Conservation (phyloP, 2,797 vertebrate genomes). For the Capromys pilorides region DNA sequence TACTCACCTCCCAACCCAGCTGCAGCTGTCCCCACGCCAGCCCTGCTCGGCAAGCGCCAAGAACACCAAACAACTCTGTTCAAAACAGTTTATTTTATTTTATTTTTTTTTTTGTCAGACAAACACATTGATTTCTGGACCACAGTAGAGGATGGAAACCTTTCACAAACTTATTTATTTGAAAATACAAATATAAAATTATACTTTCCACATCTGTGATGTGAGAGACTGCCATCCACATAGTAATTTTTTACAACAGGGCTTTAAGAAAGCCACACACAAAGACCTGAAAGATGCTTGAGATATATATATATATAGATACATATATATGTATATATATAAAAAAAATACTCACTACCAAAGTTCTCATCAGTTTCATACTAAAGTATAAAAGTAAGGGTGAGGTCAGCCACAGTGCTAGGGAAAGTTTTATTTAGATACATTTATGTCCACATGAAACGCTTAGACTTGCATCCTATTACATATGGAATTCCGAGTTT, state of each 20-base stretch:
- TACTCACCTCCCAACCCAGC: neutral
- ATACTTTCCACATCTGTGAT: conserved; percentile 99
- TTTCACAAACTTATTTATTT: conserved; percentile 99
- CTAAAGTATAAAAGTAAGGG: conserved; percentile 92
- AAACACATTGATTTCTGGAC: conserved; percentile 99
- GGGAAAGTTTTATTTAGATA: conserved; percentile 87
- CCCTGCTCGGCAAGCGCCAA: conserved; percentile 52
- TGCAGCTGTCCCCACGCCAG: neutral
- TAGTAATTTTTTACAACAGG: conserved; percentile 96
- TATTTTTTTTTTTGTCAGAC: conserved; percentile 94
- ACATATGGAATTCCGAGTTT: conserved; percentile 87
- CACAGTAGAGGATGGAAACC: conserved; percentile 99
- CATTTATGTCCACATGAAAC: conserved; percentile 88
- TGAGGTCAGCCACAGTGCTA: conserved; percentile 90
- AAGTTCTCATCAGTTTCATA: conserved; percentile 91
- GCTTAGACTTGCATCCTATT: conserved; percentile 86
- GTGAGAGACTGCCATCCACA: conserved; percentile 98
- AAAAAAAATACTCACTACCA: conserved; percentile 92
- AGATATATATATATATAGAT: conserved; percentile 90
- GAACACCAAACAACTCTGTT: conserved; percentile 88
- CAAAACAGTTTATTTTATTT: conserved; percentile 97
- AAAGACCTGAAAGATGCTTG: conserved; percentile 99
- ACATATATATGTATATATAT: conserved; percentile 89
- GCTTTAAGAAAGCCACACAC: conserved; percentile 97
- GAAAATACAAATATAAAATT: conserved; percentile 99